Base-by-base conservation (phyloP, 2,888 invertebrate genomes). In the Eubasilissa splendida region DNA sequence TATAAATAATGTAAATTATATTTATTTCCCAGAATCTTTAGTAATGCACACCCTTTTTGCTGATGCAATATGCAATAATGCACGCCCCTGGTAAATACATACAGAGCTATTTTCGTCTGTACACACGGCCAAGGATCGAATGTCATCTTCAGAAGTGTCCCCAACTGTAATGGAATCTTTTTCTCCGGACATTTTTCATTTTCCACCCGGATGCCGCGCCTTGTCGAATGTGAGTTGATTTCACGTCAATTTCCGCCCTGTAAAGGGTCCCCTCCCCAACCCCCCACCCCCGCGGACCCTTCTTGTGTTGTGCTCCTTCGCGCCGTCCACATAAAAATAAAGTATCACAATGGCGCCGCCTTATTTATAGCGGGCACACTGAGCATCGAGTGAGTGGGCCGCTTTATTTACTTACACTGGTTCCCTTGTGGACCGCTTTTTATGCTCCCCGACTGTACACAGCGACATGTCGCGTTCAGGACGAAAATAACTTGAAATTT, bases 201-300 rank as follows among this genome's bases (percentile, higher is more conserved):
- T 73, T 73, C 71, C 31, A 56, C 22, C 33, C 71, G 71, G 58
- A 73, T 73, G 71, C 58, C 22, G n/a, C 56, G 42, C 56, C 33
- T 12, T 73, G 71, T 42, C 33, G 58, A 73, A 73, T 78, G 58
- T 60, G 68, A 63, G 14, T 71, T 60, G 70, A 60, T 71, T 71
- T 78, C 73, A 73, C 70, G 58, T 53, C 78, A 78, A 78, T 78
- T 78, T 78, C 78, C 78, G 78, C 54, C 31, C 33, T 52, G 59
- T 50, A 70, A 71, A 53, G 12, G 31, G 60, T n/a, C 70, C 22
- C 50, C 42, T 11, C 12, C 42, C 12, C 14, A 11, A 4, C 31
- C 31, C 54, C 71, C 22, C 53, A 1, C 4, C 54, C 33, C n/a
- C 58, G 31, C 56, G 2, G 33, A 31, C 33, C 33, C 11, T 10